Conservation (phyloP, 1,140 invertebrate species). For the Drosophila varians region DNA sequence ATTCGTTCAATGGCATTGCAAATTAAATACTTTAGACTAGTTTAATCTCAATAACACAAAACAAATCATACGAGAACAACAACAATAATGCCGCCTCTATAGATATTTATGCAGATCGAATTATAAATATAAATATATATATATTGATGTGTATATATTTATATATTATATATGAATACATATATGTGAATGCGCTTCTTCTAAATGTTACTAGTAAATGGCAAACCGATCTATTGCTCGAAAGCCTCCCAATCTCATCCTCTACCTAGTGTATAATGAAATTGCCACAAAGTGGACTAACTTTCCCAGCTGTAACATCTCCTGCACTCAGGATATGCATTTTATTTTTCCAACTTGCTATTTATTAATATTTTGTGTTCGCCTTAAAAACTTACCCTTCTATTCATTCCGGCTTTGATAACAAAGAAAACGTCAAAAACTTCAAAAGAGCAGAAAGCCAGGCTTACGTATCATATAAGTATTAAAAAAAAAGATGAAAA, state of each 20-base stretch:
- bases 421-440: slow-evolving; percentile 28
- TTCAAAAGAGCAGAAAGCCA: slow-evolving; percentile 48
- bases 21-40: slow-evolving; percentile 75
- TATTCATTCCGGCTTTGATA: slow-evolving; percentile 78
- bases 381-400: slow-evolving; percentile 51
- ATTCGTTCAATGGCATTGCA: slow-evolving; percentile 23
- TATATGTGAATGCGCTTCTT: slow-evolving; percentile 62
- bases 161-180: slow-evolving; percentile 38
- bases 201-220: slow-evolving; percentile 61
- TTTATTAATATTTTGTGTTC: slow-evolving; percentile 55
- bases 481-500: slow-evolving; percentile 52
- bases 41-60: slow-evolving; percentile 64
- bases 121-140: slow-evolving; percentile 57
- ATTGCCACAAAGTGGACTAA: slow-evolving; percentile 52
- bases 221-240: slow-evolving; percentile 17
- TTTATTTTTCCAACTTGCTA: slow-evolving; percentile 44
- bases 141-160: slow-evolving; percentile 16
- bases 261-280: slow-evolving; percentile 42
- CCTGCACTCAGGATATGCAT: slow-evolving; percentile 40
- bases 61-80: slow-evolving; percentile 69
- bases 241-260: slow-evolving; percentile 17
- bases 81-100: slow-evolving; percentile 79
- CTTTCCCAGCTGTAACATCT: slow-evolving; percentile 32
- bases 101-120: slow-evolving; percentile 75
- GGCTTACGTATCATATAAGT: slow-evolving; percentile 68